These are phyloP conservation scores for Mylabris phalerata DNA, from an alignment of 1,140 invertebrate species.

Conservation along the genomic window DNA sequence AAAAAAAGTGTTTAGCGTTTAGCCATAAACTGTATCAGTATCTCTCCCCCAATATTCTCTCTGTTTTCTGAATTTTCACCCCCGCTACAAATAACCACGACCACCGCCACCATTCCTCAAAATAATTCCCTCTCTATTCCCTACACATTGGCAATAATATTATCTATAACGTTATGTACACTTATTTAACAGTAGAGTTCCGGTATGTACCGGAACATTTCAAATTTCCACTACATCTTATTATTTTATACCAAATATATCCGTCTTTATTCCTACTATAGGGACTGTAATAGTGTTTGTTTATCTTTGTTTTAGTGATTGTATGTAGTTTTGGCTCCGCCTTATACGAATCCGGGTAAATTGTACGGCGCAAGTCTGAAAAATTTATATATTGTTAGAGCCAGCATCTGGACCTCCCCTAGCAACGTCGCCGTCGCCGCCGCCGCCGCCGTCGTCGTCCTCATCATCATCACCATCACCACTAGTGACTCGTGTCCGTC, in stretches of 20 bases:
- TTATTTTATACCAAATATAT: too few relatives aligned
- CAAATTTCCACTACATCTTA: too few relatives aligned
- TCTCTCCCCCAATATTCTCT: conserved; percentile 1
- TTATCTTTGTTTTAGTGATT: too few relatives aligned
- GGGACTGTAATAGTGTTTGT: too few relatives aligned
- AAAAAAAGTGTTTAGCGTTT: conserved; percentile 42
- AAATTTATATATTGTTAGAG: not conserved
- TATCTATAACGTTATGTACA: too few relatives aligned
- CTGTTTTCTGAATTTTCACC: not conserved
- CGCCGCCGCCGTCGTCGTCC: too few relatives aligned
- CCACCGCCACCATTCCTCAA: not conserved
- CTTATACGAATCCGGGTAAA: too few relatives aligned
- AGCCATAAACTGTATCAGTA: conserved; percentile 41
- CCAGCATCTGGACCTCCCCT: conserved; percentile 34
- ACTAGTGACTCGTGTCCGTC: conserved; percentile 22
- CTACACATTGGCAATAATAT: not conserved
- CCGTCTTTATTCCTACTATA: too few relatives aligned
- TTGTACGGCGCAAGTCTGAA: not conserved
- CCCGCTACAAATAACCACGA: not conserved
- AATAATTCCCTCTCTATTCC: not conserved
- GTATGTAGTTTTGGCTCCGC: too few relatives aligned
- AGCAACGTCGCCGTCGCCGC: conserved; percentile 27
- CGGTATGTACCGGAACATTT: too few relatives aligned
- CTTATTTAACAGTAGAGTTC: too few relatives aligned
- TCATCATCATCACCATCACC: too few relatives aligned